Evolutionary conservation across 1,140 invertebrate species (phyloP), one percentile per base, ranked within the genome.

Genomic region (Carposina sasakii): DNA sequence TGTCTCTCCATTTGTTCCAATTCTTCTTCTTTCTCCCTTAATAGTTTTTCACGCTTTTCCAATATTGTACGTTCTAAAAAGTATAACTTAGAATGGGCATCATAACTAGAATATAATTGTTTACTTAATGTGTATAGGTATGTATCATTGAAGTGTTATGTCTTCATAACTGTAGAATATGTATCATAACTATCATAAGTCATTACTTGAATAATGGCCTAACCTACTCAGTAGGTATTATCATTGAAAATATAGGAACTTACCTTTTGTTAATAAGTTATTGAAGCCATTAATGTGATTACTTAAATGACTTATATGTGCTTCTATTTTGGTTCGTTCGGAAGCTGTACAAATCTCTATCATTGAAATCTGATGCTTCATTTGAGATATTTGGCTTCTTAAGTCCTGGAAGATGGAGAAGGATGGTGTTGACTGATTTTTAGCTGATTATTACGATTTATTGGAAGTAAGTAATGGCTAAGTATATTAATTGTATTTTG

Each of bases 331-430:
- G 17, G 45, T 43, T 40, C 62, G 60, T 49, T 81, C 76, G 3
- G 76, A 74, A 3, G 47, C 49, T 28, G 39, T 63, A 30, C 71
- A 78, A 28, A 78, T 71, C 15, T 68, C 60, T n/a, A 69, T 69
- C 51, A 72, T 67, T 39, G 61, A 59, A 37, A 70, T 63, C 55
- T 77, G 71, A 30, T 63, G 47, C 12, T 58, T 58, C 12, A 54
- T 39, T 53, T 71, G 53, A 5, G 56, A 58, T 20, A 78, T 66
- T 59, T 68, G 21, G 8, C 57, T 48, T 44, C 64, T 63, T 10
- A 70, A 24, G 20, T 60, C 58, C 74, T 82, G 28, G 19, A 57
- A 42, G 51, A 39, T 33, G 42, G n/a, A n/a, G n/a, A n/a, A n/a
- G n/a, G n/a, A n/a, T n/a, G n/a, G n/a, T n/a, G n/a, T n/a, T n/a